Base-by-base conservation (phyloP, 2,797 vertebrate species). In the Lithobates pipiens region DNA sequence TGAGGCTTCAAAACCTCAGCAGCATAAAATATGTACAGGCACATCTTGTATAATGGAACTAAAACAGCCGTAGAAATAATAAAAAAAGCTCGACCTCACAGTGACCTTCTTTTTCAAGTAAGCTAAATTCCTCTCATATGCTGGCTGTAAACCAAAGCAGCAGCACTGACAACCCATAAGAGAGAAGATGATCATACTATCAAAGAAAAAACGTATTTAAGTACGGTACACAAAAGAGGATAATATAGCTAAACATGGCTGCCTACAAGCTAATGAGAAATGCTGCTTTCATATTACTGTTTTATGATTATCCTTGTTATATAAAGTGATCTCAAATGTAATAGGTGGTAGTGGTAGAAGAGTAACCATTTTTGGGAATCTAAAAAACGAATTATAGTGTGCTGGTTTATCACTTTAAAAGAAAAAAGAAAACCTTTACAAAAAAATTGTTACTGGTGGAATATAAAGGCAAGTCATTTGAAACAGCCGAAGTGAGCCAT, bases 61-160 rank as follows among this genome's bases (percentile, higher is more conserved):
- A 73, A 77, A 77, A 77, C 21, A 34, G 76, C 54, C 46, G 50
- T 63, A 68, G 21, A 65, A 23, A 25, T 36, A 25, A 39, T 34
- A 18, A 61, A 61, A 11, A 67, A 39, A 61, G 39, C 5, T 15
- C 50, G 72, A 74, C 72, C 72, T 36, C 42, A 27, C 2, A 11
- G 54, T 61, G 32, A 77, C 57, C 32, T 77, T 39, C 27, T 63
- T 27, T 36, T 63, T 36, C 32, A 44, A 67, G 21, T 36, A 27
- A 36, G 18, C 21, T n/a, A 57, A 77, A 77, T 65, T 77, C 9
- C 54, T 10, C 75, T n/a, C 21, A 63, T 63, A 77, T 77, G n/a
- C 32, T 77, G 10, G n/a, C 32, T 77, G 10, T 76, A 57, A 21
- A 10, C 2, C 50, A 32, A 34, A 34, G 75, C 76, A 25, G n/a